Percentiles rank a stretch among this genome's conserved stretches.
These are phyloP conservation scores for Opisthocomus hoazin DNA, from an alignment of 2,113 vertebrate genomes.

Conservation along the genomic window DNA sequence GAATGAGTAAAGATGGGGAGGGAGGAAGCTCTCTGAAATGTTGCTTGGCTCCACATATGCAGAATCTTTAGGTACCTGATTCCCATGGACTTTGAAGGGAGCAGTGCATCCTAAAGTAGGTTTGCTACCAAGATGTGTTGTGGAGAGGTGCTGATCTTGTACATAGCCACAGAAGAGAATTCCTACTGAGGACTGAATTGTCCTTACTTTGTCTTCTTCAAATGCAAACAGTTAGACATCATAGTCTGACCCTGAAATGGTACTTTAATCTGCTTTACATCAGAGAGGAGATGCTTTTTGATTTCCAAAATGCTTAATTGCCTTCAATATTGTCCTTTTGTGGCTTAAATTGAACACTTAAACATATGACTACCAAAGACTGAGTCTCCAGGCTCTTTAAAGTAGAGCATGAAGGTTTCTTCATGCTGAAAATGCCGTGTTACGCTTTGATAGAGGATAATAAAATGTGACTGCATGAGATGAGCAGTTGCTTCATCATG, in stretches of 20 bases:
- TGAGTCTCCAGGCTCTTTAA: neutral
- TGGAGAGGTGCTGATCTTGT: neutral
- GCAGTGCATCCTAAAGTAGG: neutral
- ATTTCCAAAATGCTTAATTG: neutral
- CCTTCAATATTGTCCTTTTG: neutral
- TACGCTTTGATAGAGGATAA: neutral
- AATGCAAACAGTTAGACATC: neutral
- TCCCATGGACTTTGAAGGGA: neutral
- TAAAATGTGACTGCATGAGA: slow-evolving; percentile 25
- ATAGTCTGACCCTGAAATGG: neutral
- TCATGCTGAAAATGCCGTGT: neutral
- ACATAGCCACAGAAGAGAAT: neutral
- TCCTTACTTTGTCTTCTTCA: neutral
- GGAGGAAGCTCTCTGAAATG: neutral
- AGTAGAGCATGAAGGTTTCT: neutral
- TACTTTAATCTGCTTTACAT: neutral
- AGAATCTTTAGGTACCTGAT: neutral
- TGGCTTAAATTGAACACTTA: neutral
- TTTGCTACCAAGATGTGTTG: neutral
- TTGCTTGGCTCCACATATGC: neutral
- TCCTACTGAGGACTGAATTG: neutral
- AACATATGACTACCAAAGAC: neutral
- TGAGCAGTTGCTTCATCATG: slow-evolving; percentile 30
- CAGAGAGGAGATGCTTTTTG: neutral
- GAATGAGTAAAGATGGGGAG: neutral